Evolutionary conservation across 2,113 vertebrate species (phyloP).

Genomic region (Calypte anna): DNA sequence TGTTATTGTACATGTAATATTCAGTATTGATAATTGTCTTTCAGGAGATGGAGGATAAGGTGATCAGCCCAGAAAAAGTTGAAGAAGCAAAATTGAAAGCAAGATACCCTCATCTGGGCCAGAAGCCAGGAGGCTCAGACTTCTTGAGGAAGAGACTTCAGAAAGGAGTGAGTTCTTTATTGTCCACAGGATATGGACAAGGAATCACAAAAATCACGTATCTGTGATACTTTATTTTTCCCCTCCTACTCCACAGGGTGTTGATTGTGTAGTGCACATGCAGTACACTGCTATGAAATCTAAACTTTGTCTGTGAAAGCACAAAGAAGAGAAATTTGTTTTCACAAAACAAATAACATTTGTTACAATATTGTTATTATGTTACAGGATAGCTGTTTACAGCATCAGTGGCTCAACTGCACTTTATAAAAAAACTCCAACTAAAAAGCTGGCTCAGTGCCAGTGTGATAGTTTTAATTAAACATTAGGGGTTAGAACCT

Average conservation of each 20-base stretch:
- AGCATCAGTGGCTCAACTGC: background rate
- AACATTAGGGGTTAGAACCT: background rate
- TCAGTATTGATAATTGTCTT: constrained; percentile 23
- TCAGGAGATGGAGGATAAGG: constrained; percentile 92
- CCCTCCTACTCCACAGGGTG: fast-evolving
- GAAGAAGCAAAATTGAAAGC: constrained; percentile 98
- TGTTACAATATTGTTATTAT: no score
- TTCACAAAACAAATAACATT: background rate
- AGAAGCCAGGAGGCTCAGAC: constrained; percentile 95
- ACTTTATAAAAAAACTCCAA: background rate
- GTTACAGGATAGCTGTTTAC: background rate
- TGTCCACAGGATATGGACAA: background rate
- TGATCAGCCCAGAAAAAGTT: constrained; percentile 91
- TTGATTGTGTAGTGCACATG: background rate
- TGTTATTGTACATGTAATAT: background rate
- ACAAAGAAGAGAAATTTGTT: background rate
- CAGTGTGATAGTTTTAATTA: background rate
- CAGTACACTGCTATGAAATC: background rate
- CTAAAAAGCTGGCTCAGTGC: background rate
- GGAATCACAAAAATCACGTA: background rate
- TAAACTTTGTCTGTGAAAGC: background rate
- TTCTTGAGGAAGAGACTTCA: constrained; percentile 96
- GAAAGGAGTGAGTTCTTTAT: constrained; percentile 90
- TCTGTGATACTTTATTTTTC: background rate
- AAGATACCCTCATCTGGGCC: constrained; percentile 93